Conservation (phyloP, 2,797 vertebrate species). For the Champsocephalus esox region DNA sequence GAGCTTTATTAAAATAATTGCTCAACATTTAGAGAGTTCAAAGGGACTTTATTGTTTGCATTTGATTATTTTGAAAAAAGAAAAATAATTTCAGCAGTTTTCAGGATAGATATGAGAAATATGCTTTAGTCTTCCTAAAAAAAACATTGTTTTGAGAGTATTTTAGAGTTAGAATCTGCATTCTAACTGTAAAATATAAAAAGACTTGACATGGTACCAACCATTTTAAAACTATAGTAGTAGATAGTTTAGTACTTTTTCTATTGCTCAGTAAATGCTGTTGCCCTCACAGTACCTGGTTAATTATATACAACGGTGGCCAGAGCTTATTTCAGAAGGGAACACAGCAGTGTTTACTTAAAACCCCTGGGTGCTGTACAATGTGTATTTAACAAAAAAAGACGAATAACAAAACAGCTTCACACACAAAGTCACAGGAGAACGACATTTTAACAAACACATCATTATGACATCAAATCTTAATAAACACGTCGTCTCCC, state of each 20-base stretch:
- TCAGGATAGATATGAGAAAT: neutral
- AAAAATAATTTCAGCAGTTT: neutral
- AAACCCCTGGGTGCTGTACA: neutral
- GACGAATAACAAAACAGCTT: neutral
- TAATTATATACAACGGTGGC: neutral
- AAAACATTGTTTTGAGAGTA: neutral
- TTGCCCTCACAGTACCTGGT: neutral
- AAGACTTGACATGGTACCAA: too few relatives aligned
- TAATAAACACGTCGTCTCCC: constrained; percentile 16
- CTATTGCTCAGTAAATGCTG: too few relatives aligned
- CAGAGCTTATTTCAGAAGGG: neutral
- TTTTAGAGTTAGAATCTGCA: too few relatives aligned
- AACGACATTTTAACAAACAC: constrained; percentile 10
- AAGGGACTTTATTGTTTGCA: neutral
- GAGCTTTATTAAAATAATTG: neutral
- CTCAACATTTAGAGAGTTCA: neutral
- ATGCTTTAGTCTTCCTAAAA: neutral
- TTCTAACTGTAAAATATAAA: neutral
- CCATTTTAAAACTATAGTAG: too few relatives aligned
- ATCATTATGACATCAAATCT: constrained; percentile 16
- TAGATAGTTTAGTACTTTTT: too few relatives aligned
- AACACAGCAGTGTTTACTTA: neutral
- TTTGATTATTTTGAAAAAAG: neutral
- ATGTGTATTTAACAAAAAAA: neutral
- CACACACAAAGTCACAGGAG: constrained; percentile 8